Evolutionary conservation across 2,113 vertebrate species (phyloP), one percentile per base, ranked within the genome.

Genomic region (Lota lota): DNA sequence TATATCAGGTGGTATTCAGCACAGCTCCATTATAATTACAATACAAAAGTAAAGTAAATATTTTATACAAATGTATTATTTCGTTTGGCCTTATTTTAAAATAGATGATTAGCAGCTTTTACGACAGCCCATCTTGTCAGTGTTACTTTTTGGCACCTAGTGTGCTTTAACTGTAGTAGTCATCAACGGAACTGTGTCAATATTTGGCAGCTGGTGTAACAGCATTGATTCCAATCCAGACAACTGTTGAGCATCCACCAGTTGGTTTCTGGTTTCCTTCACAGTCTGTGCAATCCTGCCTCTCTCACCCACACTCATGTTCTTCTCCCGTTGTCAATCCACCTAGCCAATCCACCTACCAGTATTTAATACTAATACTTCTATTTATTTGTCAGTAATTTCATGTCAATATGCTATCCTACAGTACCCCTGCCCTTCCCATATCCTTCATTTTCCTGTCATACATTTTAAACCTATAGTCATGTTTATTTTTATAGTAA

Each of bases 161-260:
- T 10, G 59, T 61, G 10, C 8, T 22, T 22, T 24, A 61, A 22
- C 22, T 40, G 28, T 40, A 63, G 61, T 63, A 36, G 18, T 63
- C 17, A n/a, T 18, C 16, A n/a, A 40, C 11, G 33, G 33, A 62
- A 16, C 19, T 4, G 61, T 74, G 72, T 83, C 85, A 63, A 83
- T 84, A 84, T 73, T 83, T 87, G 80, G 85, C 79, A 63, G 61
- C 61, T 11, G 15, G 1, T 19, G 7, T 19, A 19, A 63, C 28
- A 40, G 16, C 74, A 76, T 87, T 74, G 82, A 83, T 79, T 73
- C 71, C 60, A 71, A 66, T 77, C 68, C 68, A 67, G 67, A 75
- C 82, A 87, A 83, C 80, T 85, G 78, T 84, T 87, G 80, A 79
- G 50, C 63, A 14, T 56, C 16, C 53, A 56, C 53, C 53, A 18